phyloP scores from a whole-genome alignment of 2,888 invertebrate species.

The Drosophila falleni region DNA sequence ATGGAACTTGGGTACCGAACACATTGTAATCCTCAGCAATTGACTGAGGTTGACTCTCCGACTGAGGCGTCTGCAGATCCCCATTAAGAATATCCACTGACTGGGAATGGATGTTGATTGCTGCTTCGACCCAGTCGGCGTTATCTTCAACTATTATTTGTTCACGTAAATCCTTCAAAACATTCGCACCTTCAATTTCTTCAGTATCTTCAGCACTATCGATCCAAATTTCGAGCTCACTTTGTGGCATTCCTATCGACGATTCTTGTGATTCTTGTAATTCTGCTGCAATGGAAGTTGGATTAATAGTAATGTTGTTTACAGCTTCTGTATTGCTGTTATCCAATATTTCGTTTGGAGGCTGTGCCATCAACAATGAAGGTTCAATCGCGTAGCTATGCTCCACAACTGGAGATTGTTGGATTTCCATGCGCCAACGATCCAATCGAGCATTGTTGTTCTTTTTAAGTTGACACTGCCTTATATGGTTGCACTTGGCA shows the following conservation, averaged over 20 bases:
- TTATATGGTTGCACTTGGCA: conserved; percentile 19
- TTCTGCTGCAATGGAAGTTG: not conserved
- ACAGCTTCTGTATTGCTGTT: not conserved
- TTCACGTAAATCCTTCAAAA: not conserved
- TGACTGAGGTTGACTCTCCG: conserved; percentile 20
- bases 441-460: conserved; percentile 48
- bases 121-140: conserved; percentile 30
- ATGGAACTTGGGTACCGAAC: conserved; percentile 54
- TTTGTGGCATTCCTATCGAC: not conserved
- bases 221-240: conserved; percentile 5
- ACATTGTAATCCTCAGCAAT: conserved; percentile 30
- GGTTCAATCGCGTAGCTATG: not conserved
- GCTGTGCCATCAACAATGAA: conserved; percentile 21
- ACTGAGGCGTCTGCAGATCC: conserved; percentile 15
- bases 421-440: conserved; percentile 27
- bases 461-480: conserved; percentile 47
- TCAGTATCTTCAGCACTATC: not conserved
- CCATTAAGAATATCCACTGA: conserved; percentile 25
- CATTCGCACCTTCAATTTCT: no score
- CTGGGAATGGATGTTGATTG: conserved; percentile 34
- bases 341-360: not conserved
- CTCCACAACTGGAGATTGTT: not conserved
- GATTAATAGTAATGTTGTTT: not conserved
- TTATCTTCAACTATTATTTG: no score
- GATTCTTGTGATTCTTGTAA: not conserved